These are phyloP conservation scores for Cheilosia vulpina DNA, from an alignment of 2,888 invertebrate genomes.

Conservation along the genomic window DNA sequence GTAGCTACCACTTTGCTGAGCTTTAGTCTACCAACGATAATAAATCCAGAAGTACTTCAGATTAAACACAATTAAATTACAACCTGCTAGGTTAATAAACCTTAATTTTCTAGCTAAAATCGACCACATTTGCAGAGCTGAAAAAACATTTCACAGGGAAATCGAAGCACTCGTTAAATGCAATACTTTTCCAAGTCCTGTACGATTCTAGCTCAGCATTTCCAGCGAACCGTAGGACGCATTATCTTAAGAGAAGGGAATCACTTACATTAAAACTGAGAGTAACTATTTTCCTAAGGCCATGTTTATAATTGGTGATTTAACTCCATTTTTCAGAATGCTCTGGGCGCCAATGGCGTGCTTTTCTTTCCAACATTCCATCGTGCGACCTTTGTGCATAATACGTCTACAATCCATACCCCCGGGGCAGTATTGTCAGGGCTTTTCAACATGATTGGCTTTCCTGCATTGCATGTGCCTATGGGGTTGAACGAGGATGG, in stretches of 20 bases:
- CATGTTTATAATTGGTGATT: neutral
- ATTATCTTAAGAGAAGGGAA: conserved; percentile 37
- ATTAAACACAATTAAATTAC: neutral
- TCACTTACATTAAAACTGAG: conserved; percentile 37
- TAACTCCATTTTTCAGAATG: conserved; percentile 71
- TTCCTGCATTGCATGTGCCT: conserved; percentile 91
- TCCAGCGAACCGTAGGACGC: conserved; percentile 3
- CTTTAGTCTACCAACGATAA: conserved; percentile 40
- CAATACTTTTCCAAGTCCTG: conserved; percentile 51
- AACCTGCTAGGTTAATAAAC: neutral
- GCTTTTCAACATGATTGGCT: conserved; percentile 85
- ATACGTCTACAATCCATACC: conserved; percentile 85
- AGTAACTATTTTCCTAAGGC: conserved; percentile 10
- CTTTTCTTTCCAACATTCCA: conserved; percentile 90
- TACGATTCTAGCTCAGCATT: conserved; percentile 18
- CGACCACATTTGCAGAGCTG: conserved; percentile 29
- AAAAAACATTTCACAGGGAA: conserved; percentile 55
- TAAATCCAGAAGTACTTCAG: conserved; percentile 42
- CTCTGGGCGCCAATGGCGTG: conserved; percentile 89
- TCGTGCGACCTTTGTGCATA: conserved; percentile 87
- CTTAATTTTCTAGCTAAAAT: conserved; percentile 31
- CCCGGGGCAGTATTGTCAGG: conserved; percentile 78
- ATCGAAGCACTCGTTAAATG: conserved; percentile 36
- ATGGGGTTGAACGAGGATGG: conserved; percentile 86
- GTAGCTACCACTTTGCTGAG: conserved; percentile 14